Conservation (phyloP, 2,113 vertebrate genomes). For the Megaptera novaeangliae region DNA sequence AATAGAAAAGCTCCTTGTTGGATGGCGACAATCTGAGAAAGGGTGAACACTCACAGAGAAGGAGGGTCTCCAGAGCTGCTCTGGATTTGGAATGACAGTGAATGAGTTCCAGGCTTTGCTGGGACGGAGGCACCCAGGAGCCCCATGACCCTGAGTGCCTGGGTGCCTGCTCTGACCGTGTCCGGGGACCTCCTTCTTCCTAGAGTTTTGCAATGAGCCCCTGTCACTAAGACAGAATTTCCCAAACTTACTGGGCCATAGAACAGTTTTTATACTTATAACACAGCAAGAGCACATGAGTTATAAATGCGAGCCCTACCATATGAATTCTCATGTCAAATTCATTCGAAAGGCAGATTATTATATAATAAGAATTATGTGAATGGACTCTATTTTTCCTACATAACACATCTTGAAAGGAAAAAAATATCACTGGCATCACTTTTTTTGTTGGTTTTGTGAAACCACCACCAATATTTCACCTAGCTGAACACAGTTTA, state of each 20-base stretch:
- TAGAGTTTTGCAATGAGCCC: background rate
- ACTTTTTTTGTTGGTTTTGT: background rate
- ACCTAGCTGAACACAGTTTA: background rate
- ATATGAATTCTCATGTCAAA: background rate
- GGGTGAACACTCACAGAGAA: background rate
- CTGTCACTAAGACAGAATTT: background rate
- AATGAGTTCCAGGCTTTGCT: background rate
- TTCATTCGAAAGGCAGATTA: background rate
- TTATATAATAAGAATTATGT: background rate
- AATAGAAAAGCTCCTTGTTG: background rate
- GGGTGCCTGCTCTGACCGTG: background rate
- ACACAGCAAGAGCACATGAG: background rate
- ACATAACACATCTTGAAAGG: background rate
- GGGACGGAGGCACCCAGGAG: accelerated
- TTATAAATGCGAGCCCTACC: background rate
- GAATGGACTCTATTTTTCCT: background rate
- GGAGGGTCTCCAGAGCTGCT: background rate
- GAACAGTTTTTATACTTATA: background rate
- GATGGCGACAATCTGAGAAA: background rate
- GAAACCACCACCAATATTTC: background rate
- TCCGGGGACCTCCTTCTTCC: background rate
- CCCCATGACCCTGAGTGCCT: background rate
- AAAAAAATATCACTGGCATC: background rate
- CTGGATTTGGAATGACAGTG: background rate
- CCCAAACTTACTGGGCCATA: background rate